Conservation (phyloP, 1,140 invertebrate genomes). For the Leptinotarsa defecta region DNA sequence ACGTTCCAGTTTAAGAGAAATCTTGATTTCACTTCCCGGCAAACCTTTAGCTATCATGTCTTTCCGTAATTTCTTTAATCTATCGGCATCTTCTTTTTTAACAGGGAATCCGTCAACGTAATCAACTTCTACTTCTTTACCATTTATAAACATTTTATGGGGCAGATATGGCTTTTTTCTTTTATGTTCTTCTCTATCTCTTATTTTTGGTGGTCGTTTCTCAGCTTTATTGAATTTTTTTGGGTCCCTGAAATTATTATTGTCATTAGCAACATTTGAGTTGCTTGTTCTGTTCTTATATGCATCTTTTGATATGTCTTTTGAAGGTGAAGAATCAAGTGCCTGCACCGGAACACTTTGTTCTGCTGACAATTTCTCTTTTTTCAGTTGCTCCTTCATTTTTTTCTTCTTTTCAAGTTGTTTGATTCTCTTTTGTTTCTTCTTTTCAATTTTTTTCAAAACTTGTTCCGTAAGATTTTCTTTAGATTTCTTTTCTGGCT, state of each 20-base stretch:
- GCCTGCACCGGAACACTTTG: constrained; percentile 15
- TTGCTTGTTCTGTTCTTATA: constrained; percentile 26
- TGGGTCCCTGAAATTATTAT: constrained; percentile 31
- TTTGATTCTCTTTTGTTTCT: constrained; percentile 37
- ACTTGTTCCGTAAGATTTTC: constrained; percentile 37
- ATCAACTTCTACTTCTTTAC: constrained; percentile 65
- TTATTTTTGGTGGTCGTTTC: constrained; percentile 30
- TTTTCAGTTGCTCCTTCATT: constrained; percentile 22
- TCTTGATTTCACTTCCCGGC: constrained; percentile 68
- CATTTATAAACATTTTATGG: constrained; percentile 65
- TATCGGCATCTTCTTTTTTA: constrained; percentile 71
- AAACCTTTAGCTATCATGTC: constrained; percentile 72
- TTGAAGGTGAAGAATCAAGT: background rate
- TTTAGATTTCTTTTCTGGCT: constrained; percentile 32
- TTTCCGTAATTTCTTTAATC: constrained; percentile 64
- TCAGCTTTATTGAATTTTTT: background rate
- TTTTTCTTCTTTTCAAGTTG: constrained; percentile 35
- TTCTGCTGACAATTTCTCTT: constrained; percentile 6
- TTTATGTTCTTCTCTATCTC: constrained; percentile 43
- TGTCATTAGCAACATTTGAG: constrained; percentile 36
- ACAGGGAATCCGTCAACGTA: constrained; percentile 73
- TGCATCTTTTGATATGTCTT: constrained; percentile 20
- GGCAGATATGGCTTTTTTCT: constrained; percentile 54
- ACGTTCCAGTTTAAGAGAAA: constrained; percentile 70
- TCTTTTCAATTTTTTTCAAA: constrained; percentile 40